Percentiles rank a stretch among this genome's conserved stretches.
These are phyloP conservation scores for Entomobrya proxima DNA, from an alignment of 2,888 invertebrate species.

Conservation along the genomic window DNA sequence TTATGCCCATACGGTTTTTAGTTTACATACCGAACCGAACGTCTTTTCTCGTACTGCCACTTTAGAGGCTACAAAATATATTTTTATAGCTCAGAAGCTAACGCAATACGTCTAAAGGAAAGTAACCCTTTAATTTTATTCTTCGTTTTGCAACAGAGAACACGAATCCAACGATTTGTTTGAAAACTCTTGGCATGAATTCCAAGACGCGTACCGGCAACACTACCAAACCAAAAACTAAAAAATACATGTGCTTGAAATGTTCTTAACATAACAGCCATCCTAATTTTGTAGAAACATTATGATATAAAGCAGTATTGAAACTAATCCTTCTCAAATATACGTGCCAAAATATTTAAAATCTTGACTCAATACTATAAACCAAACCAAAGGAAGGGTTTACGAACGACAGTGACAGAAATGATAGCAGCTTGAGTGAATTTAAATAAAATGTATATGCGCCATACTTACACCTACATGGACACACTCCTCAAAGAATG, in stretches of 20 bases:
- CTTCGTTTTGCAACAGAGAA: slow-evolving; percentile 14
- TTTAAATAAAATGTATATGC: slow-evolving; percentile 22
- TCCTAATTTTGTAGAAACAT: no score
- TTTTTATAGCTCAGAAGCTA: not conserved
- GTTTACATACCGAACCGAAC: no score
- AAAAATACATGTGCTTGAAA: no score
- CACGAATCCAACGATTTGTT: not conserved
- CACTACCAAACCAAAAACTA: no score
- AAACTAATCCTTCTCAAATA: slow-evolving; percentile 23
- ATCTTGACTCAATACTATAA: not conserved
- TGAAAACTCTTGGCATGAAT: not conserved
- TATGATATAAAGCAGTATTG: not conserved
- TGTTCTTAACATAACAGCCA: no score
- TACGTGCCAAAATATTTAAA: slow-evolving; percentile 49
- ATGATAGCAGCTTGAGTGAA: not conserved
- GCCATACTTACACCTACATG: no score
- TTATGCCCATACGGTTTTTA: no score
- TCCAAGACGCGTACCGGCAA: no score
- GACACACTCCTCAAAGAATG: no score
- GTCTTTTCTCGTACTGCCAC: no score
- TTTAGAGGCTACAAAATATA: no score
- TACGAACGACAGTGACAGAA: not conserved
- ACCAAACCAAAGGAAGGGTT: not conserved
- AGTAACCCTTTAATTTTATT: not conserved
- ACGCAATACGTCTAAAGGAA: not conserved